Evolutionary conservation across 1,140 invertebrate species (phyloP).

Genomic region (Trinorchestia longiramus): DNA sequence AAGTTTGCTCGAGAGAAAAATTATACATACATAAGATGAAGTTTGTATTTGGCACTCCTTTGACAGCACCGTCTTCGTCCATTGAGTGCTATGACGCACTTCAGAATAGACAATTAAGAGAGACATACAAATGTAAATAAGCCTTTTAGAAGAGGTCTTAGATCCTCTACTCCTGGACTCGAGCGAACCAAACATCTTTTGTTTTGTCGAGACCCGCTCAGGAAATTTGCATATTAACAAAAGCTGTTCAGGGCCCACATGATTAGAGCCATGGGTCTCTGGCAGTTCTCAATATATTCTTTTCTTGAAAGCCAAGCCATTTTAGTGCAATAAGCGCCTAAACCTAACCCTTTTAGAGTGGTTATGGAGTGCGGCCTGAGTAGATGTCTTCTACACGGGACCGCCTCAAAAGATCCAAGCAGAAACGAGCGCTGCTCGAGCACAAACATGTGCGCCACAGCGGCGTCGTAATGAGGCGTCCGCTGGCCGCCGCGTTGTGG

Average conservation of each 20-base stretch:
- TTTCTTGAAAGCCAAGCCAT: conserved; percentile 12
- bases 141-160: neutral
- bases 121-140: conserved; percentile 54
- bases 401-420: neutral
- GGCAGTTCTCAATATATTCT: conserved; percentile 26
- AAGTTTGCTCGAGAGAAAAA: neutral
- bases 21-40: neutral
- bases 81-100: conserved; percentile 25
- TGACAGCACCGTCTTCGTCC: neutral
- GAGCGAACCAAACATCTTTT: conserved; percentile 12
- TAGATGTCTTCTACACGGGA: neutral
- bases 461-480: neutral
- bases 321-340: conserved; percentile 35
- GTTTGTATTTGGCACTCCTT: neutral
- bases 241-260: neutral
- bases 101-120: conserved; percentile 48
- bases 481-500: neutral
- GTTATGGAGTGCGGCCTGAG: neutral
- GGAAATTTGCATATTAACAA: conserved; percentile 47
- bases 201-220: conserved; percentile 12
- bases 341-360: conserved; percentile 15
- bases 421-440: neutral
- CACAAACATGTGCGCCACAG: neutral
- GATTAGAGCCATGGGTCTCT: conserved; percentile 16
- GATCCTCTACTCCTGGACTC: neutral